A percentile compares a stretch with the other conserved stretches of the same genome.
Conservation (phyloP, 2,888 invertebrate species). For the Volucella inflata region DNA sequence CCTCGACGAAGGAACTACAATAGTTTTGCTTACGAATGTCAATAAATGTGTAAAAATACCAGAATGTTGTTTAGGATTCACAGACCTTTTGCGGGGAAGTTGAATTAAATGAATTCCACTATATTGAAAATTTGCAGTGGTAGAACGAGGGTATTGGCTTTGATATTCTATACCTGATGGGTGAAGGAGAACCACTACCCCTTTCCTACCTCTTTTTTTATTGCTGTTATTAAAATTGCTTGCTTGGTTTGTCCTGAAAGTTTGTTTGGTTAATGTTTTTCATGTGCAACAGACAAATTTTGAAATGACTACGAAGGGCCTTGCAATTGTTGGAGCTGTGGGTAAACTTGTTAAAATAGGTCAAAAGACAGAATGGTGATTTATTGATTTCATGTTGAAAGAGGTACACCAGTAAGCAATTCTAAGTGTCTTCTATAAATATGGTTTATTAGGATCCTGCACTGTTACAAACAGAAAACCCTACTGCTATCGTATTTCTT, state of each 20-base stretch:
- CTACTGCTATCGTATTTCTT: no score
- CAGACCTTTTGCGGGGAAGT: neutral
- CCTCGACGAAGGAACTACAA: neutral
- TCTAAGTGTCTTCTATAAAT: no score
- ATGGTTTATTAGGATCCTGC: no score
- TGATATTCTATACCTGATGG: neutral
- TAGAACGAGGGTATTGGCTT: slow-evolving; percentile 13
- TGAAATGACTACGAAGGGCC: slow-evolving; percentile 9
- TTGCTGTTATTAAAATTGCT: slow-evolving; percentile 21
- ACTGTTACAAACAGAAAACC: no score
- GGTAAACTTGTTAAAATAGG: no score
- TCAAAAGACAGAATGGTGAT: no score
- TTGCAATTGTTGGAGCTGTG: neutral
- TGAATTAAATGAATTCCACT: slow-evolving; percentile 24
- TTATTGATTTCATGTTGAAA: no score
- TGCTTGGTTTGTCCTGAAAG: slow-evolving; percentile 12
- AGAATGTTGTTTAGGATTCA: neutral
- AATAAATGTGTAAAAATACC: slow-evolving; percentile 13
- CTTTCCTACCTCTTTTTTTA: slow-evolving; percentile 6
- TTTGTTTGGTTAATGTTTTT: slow-evolving; percentile 28
- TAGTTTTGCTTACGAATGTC: slow-evolving; percentile 57
- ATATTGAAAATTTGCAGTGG: slow-evolving; percentile 34
- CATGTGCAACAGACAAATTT: slow-evolving; percentile 28
- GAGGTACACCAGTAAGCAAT: no score
- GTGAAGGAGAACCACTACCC: neutral